Conservation (phyloP, 2,113 vertebrate species). For the Alligator sinensis region DNA sequence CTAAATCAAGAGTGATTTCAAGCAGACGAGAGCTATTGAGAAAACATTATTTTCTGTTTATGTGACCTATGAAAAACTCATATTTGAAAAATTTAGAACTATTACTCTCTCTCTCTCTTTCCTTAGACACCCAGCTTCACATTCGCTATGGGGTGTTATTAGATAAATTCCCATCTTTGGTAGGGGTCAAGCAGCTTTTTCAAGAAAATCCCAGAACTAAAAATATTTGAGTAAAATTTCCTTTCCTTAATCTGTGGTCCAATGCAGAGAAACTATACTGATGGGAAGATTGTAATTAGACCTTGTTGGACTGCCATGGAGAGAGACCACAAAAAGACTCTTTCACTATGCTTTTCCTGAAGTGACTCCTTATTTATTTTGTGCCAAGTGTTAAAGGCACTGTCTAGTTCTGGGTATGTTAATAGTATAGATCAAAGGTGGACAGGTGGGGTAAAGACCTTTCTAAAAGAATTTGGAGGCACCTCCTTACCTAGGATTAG, state of each 20-base stretch:
- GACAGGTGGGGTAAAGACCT: neutral
- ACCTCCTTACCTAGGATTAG: neutral
- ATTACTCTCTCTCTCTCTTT: neutral
- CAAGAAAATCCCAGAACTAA: neutral
- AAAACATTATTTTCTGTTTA: neutral
- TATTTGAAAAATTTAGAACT: neutral
- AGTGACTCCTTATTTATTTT: neutral
- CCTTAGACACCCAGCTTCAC: neutral
- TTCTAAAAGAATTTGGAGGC: neutral
- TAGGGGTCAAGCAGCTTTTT: neutral
- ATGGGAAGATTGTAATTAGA: neutral
- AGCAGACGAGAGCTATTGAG: neutral
- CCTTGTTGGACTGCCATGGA: neutral
- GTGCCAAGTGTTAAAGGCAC: neutral
- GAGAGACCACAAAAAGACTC: neutral
- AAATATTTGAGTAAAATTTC: neutral
- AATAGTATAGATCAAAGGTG: neutral
- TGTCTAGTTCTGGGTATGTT: neutral
- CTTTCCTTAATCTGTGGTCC: neutral
- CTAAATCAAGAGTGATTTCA: neutral
- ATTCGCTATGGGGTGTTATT: fast-evolving
- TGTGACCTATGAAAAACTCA: neutral
- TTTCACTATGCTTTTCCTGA: neutral
- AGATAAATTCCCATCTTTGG: neutral
- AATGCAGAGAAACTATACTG: neutral